Conservation (phyloP, 2,888 invertebrate genomes). For the Nomada ruficornis region DNA sequence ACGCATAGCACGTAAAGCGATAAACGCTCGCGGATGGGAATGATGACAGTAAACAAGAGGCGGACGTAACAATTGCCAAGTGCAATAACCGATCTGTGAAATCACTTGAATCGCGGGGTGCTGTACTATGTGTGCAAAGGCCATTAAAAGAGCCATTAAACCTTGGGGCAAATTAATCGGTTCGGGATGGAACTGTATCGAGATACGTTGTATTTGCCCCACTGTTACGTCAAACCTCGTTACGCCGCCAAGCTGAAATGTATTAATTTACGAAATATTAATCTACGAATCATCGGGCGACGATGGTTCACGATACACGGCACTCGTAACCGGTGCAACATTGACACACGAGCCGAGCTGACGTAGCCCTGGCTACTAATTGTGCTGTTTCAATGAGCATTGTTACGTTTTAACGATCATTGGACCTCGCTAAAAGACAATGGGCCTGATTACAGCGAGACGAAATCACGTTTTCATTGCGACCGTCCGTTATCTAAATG, state of each 20-base stretch:
- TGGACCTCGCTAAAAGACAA: slow-evolving; percentile 44
- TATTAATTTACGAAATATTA: slow-evolving; percentile 48
- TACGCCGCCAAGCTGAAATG: not conserved
- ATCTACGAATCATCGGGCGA: slow-evolving; percentile 14
- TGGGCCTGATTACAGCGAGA: slow-evolving; percentile 47
- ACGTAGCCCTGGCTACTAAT: slow-evolving; percentile 46
- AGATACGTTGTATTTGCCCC: not conserved
- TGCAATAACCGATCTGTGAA: slow-evolving; percentile 27
- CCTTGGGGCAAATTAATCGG: slow-evolving; percentile 32
- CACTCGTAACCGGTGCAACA: slow-evolving; percentile 22
- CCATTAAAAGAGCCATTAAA: slow-evolving; percentile 40
- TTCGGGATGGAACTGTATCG: slow-evolving; percentile 4
- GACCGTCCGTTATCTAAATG: slow-evolving; percentile 7
- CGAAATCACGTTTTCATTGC: slow-evolving; percentile 45
- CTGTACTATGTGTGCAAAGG: slow-evolving; percentile 5
- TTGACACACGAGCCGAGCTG: slow-evolving; percentile 34
- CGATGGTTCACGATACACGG: not conserved
- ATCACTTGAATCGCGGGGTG: slow-evolving; percentile 16
- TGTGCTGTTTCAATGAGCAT: slow-evolving; percentile 52
- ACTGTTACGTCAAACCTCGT: not conserved
- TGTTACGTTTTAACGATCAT: slow-evolving; percentile 60
- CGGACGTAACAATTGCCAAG: slow-evolving; percentile 1
- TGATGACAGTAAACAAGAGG: not conserved
- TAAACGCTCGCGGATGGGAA: not conserved
- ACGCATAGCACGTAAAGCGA: not conserved